A percentile compares a stretch with the other conserved stretches of the same genome.
These are phyloP conservation scores for Diplolepis rosae DNA, from an alignment of 2,888 invertebrate genomes.

Conservation along the genomic window DNA sequence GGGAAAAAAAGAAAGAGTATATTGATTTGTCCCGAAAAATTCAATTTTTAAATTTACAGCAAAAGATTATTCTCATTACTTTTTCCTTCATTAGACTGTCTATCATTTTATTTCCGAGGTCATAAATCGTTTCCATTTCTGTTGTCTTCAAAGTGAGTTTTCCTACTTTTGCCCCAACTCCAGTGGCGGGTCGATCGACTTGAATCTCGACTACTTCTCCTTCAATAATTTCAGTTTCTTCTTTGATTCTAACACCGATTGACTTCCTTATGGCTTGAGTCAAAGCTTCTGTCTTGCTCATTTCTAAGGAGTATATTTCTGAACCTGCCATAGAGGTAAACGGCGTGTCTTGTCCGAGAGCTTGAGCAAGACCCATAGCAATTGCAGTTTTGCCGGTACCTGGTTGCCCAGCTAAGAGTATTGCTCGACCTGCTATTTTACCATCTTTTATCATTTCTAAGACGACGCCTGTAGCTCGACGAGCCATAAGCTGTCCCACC, in stretches of 20 bases:
- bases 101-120: slow-evolving; percentile 98
- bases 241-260: slow-evolving; percentile 97
- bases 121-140: slow-evolving; percentile 99
- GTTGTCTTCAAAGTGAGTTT: slow-evolving; percentile 98
- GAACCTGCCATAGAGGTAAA: slow-evolving; percentile 99
- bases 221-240: slow-evolving; percentile 98
- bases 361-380: slow-evolving; percentile 96
- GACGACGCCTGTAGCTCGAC: slow-evolving; percentile 95
- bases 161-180: slow-evolving; percentile 90
- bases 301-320: slow-evolving; percentile 98
- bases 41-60: not conserved
- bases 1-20: slow-evolving; percentile 2
- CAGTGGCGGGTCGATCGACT: slow-evolving; percentile 95
- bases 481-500: slow-evolving; percentile 95
- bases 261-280: slow-evolving; percentile 97
- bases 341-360: slow-evolving; percentile 95
- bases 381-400: slow-evolving; percentile 99
- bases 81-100: slow-evolving; percentile 97
- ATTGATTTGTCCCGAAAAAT: not conserved
- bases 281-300: slow-evolving; percentile 99
- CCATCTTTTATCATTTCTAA: slow-evolving; percentile 99
- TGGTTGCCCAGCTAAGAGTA: slow-evolving; percentile 96
- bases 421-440: slow-evolving; percentile 96
- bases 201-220: slow-evolving; percentile 99
- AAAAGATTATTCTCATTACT: slow-evolving; percentile 49